Base-by-base conservation (phyloP, 2,113 vertebrate genomes). In the Steatornis caripensis region DNA sequence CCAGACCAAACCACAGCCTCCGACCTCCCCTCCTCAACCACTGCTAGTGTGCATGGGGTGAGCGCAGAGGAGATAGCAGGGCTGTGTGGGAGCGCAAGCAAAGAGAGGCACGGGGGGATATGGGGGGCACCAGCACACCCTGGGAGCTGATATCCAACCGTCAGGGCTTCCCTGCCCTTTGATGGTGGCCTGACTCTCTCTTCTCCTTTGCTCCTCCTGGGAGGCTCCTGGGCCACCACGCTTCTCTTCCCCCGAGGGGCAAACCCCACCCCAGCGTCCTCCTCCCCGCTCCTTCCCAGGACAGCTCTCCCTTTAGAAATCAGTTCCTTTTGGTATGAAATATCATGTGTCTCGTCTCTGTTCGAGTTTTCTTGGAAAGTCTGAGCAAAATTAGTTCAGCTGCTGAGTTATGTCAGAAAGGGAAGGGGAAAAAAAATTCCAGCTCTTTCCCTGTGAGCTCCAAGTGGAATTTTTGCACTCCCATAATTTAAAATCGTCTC, bases 301-400 rank as follows among this genome's bases (percentile, higher is more conserved):
- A 70, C 2, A 6, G 54, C 12, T 49, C 12, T 26, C 13, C 46
- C 36, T 72, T 69, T 36, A 51, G 65, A 78, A 91, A 71, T 13
- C 36, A 54, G 15, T 69, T 93, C 43, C 12, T 77, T 87, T 53
- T 5, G 2, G n/a, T 65, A 51, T 41, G 51, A 93, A 95, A 55
- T 80, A 90, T 16, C 69, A 27, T 2, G 36, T 55, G 37, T 76
- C 43, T 72, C 20, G 11, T 76, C 54, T 76, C 64, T 16, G 17
- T 48, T 81, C 1, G 7, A 91, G 22, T 57, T 92, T 95, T 89
- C 93, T 94, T 93, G 85, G 77, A 97, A 96, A 95, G 64, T 76
- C 32, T 94, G 92, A 93, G 75, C n/a, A 90, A 91, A 91, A 87
- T 89, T 64, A 72, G 24, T 87, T 79, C 80, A 92, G 84, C 82